Evolutionary conservation across 35 echinoderm and acorn worm species (phyloP).

Genomic region (Apostichopus californicus): DNA sequence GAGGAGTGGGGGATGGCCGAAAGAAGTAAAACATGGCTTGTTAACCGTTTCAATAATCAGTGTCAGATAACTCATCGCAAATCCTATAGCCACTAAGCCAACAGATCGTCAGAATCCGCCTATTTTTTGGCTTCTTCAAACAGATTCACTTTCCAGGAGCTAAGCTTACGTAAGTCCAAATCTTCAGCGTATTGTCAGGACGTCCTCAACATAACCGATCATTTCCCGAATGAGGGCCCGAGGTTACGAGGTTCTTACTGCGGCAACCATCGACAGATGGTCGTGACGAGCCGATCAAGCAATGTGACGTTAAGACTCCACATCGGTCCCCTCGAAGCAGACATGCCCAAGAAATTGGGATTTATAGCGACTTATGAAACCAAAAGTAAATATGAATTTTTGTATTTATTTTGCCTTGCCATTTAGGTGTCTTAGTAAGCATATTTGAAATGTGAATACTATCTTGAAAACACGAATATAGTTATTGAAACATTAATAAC

Average conservation of each 20-base stretch:
- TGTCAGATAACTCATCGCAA: no score
- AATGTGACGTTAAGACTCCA: conserved; percentile 70
- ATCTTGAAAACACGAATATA: no score
- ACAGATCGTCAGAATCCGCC: no score
- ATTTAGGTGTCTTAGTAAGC: no score
- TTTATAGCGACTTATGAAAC: conserved; percentile 87
- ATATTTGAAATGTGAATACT: no score
- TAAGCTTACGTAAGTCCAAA: conserved; percentile 58
- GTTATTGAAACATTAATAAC: no score
- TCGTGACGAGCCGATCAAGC: conserved; percentile 67
- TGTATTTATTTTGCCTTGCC: no score
- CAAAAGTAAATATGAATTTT: conserved; percentile 50
- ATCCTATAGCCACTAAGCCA: no score
- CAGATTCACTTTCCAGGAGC: conserved; percentile 83
- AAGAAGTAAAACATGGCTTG: no score
- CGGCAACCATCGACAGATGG: conserved; percentile 62
- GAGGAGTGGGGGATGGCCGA: no score
- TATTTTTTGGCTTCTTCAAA: neutral
- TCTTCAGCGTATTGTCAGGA: conserved; percentile 66
- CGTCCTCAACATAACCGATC: conserved; percentile 80
- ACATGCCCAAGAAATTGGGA: conserved; percentile 89
- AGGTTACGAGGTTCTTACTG: conserved; percentile 77
- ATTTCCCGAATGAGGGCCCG: conserved; percentile 42
- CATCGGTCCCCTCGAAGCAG: conserved; percentile 67
- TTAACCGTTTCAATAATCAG: no score